Evolutionary conservation across 2,888 invertebrate species (phyloP).

Genomic region (Hirtodrosophila cameraria): DNA sequence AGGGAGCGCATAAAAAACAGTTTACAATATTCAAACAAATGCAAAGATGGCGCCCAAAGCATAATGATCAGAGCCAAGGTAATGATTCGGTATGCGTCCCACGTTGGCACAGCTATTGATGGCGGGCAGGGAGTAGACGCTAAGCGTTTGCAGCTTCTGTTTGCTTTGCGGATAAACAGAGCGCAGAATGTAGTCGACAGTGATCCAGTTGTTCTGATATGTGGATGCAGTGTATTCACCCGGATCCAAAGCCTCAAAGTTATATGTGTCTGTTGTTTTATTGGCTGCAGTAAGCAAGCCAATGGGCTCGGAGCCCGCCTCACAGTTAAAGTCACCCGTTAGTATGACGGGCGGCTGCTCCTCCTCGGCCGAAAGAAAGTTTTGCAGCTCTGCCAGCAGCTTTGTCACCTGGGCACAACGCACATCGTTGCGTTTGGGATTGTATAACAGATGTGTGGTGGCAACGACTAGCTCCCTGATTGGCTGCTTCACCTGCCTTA

Average conservation of each 20-base stretch:
- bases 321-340: slow-evolving; percentile 93
- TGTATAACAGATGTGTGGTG: slow-evolving; percentile 97
- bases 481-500: slow-evolving; percentile 81
- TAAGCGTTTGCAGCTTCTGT: slow-evolving; percentile 83
- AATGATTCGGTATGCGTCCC: slow-evolving; percentile 89
- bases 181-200: slow-evolving; percentile 97
- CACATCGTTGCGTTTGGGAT: slow-evolving; percentile 94
- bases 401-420: slow-evolving; percentile 94
- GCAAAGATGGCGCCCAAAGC: slow-evolving; percentile 89
- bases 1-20: no score
- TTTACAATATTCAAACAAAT: slow-evolving; percentile 39
- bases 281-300: slow-evolving; percentile 9
- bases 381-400: slow-evolving; percentile 93
- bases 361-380: slow-evolving; percentile 85
- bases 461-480: slow-evolving; percentile 89
- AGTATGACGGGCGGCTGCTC: slow-evolving; percentile 89
- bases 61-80: slow-evolving; percentile 93
- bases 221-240: slow-evolving; percentile 86
- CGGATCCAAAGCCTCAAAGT: slow-evolving; percentile 54
- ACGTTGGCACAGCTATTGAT: slow-evolving; percentile 85
- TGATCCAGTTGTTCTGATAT: slow-evolving; percentile 90
- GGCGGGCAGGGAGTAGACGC: slow-evolving; percentile 88
- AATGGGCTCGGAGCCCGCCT: slow-evolving; percentile 81
- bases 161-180: slow-evolving; percentile 82
- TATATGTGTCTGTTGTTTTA: slow-evolving; percentile 2